Conservation (phyloP, 2,888 invertebrate species). For the Erebia epiphron region DNA sequence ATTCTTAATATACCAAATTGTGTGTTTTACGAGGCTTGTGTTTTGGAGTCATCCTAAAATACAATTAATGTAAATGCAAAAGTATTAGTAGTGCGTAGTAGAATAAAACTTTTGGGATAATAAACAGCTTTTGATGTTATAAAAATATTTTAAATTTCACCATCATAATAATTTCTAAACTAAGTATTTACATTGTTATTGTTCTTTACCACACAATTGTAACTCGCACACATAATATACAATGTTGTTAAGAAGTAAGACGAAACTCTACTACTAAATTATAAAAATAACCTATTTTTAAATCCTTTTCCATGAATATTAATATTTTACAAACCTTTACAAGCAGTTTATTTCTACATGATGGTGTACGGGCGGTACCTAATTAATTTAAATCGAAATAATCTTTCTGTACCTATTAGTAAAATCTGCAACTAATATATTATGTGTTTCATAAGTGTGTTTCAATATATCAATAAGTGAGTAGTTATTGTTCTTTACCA, state of each 20-base stretch:
- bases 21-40: slow-evolving; percentile 29
- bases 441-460: too few species aligned
- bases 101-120: slow-evolving; percentile 7
- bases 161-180: too few species aligned
- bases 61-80: slow-evolving; percentile 25
- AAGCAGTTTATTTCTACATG: neutral
- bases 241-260: neutral
- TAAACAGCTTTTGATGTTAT: slow-evolving; percentile 17
- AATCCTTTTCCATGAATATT: neutral
- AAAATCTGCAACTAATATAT: too few species aligned
- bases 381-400: neutral
- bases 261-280: neutral
- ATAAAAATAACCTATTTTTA: slow-evolving; percentile 12
- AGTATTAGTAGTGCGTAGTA: slow-evolving; percentile 34
- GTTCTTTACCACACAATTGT: neutral
- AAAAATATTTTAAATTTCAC: neutral
- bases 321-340: neutral
- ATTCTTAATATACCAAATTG: slow-evolving; percentile 38
- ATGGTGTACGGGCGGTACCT: neutral
- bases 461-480: slow-evolving; percentile 1
- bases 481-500: slow-evolving; percentile 3
- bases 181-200: neutral
- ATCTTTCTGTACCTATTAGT: slow-evolving; percentile 4
- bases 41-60: slow-evolving; percentile 22
- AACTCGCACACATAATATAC: slow-evolving; percentile 18